phyloP scores from a whole-genome alignment of 2,888 invertebrate species.

The Chaitophorus viminalis region DNA sequence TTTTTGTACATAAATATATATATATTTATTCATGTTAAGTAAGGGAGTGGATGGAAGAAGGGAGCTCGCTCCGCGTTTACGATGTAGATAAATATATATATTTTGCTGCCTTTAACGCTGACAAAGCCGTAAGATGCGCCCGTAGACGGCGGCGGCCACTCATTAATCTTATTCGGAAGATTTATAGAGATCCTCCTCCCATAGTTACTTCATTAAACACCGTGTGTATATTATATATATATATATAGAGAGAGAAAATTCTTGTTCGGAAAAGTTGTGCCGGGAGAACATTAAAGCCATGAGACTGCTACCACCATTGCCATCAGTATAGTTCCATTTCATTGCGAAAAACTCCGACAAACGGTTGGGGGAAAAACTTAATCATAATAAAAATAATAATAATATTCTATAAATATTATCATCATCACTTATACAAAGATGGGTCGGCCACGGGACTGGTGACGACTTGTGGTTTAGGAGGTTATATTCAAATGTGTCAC shows the following conservation, averaged over 20 bases:
- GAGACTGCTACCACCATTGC: neutral
- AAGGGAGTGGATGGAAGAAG: no score
- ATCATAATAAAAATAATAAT: no score
- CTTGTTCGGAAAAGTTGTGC: conserved; percentile 39
- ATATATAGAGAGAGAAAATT: conserved; percentile 31
- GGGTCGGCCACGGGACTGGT: no score
- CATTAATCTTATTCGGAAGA: conserved; percentile 61
- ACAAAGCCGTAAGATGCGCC: conserved; percentile 45
- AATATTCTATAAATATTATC: no score
- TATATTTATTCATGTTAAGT: neutral
- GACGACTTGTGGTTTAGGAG: no score
- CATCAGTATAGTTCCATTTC: neutral
- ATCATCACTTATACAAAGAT: no score
- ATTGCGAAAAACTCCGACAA: neutral
- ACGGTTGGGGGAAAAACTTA: neutral
- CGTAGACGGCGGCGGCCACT: conserved; percentile 36
- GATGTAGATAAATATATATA: conserved; percentile 32
- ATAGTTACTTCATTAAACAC: conserved; percentile 54
- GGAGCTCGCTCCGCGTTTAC: neutral
- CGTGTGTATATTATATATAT: neutral
- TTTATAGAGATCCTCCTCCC: conserved; percentile 56
- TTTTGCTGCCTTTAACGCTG: conserved; percentile 44
- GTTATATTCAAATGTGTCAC: no score
- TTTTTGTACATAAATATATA: neutral
- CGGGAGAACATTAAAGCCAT: neutral